phyloP scores from a whole-genome alignment of 2,113 vertebrate genomes.

The Cisticola juncidis region DNA sequence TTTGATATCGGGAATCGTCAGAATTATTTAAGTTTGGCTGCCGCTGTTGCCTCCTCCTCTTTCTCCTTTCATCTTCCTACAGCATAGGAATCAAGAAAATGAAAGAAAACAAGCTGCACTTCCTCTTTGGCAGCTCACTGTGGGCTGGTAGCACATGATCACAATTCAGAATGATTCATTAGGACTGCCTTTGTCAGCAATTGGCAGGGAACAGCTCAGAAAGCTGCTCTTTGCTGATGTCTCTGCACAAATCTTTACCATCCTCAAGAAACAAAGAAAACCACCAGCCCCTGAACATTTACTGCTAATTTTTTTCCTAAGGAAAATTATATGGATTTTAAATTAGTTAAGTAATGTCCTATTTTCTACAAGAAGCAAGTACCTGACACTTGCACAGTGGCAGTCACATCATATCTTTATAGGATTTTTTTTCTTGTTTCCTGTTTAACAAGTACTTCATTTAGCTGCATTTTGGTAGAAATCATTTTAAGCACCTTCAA shows the following conservation, averaged over 20 bases:
- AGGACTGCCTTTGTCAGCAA: constrained; percentile 80
- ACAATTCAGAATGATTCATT: constrained; percentile 63
- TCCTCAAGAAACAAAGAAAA: constrained; percentile 25
- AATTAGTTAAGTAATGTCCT: not conserved
- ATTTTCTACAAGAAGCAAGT: not conserved
- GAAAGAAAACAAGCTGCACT: constrained; percentile 83
- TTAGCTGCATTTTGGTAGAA: not conserved
- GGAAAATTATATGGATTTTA: constrained; percentile 22
- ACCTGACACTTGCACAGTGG: not conserved
- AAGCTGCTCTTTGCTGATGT: constrained; percentile 46
- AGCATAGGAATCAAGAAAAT: constrained; percentile 64
- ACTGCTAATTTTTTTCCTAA: not conserved
- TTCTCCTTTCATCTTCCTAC: constrained; percentile 67
- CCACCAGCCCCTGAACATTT: not conserved
- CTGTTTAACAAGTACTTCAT: not conserved
- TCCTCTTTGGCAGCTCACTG: constrained; percentile 79
- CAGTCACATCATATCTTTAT: not conserved
- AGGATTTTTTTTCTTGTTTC: not conserved
- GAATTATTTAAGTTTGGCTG: constrained; percentile 60
- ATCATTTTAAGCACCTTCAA: not conserved
- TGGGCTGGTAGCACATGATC: constrained; percentile 77
- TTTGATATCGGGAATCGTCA: constrained; percentile 57
- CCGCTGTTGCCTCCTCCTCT: constrained; percentile 37
- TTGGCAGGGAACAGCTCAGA: constrained; percentile 66
- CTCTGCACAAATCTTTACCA: not conserved